Base-by-base conservation (phyloP, 2,797 vertebrate genomes). In the Carapus acus region DNA sequence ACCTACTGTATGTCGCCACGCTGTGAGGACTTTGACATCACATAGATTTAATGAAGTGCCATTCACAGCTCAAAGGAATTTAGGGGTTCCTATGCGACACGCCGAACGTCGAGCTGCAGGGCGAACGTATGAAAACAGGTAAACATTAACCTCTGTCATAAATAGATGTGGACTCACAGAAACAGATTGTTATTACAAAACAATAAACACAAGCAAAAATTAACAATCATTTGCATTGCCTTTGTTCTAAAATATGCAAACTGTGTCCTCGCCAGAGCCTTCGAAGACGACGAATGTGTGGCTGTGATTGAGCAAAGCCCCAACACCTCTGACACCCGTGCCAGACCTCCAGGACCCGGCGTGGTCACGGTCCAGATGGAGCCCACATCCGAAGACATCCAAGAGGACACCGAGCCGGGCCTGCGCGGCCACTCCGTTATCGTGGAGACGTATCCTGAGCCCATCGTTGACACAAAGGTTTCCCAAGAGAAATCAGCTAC, bases 41-140 rank as follows among this genome's bases (percentile, higher is more conserved):
- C 50, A 7, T 31, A 49, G 19, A 4, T 23, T 29, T 49, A 46
- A 16, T 18, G 4, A 36, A 21, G 36, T 62, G 7, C 74, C 37
- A 7, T 45, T 58, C 15, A 73, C 79, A 91, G 89, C 82, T 70
- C 80, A 85, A 61, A 86, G 85, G 67, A 83, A 81, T 43, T 24
- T 87, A 2, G 78, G 85, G 1, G 65, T 82, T 17, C 85, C 84
- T 2, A 31, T 67, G 27, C 75, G 84, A 58, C 79, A 83, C 1
- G 58, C 74, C 17, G 86, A 86, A 44, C 64, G 57, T 3, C 77
- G 76, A 31, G 62, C 77, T 16, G 71, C 79, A 46, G 82, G 84
- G 56, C 79, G 71, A 13, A 88, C 84, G 0, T 88, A 90, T 14
- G 89, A 90, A 71, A 91, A 91, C 83, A 86, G 84, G 90, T 89